Base-by-base conservation (phyloP, 2,888 invertebrate genomes). In the Rhyacophila evoluta region DNA sequence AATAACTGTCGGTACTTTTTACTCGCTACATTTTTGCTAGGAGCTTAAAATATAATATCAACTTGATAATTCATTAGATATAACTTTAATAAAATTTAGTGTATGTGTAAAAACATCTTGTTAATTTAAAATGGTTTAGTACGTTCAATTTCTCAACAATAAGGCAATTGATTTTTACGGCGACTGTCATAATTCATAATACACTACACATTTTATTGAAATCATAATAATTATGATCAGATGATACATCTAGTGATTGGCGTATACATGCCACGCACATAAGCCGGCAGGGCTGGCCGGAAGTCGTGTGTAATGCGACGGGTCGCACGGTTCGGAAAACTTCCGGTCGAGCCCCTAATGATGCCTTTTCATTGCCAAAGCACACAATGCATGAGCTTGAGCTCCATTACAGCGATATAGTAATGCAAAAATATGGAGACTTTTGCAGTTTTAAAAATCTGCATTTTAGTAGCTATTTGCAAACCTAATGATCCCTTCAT, bases 291-390 rank as follows among this genome's bases (percentile, higher is more conserved):
- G 15, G 72, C 72, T 67, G 77, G 36, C 77, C 77, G 72, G 75
- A 77, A 68, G 75, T 69, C 68, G 75, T 37, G 68, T 72, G 55
- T 75, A 79, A 79, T 79, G 72, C 72, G 70, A 41, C 38, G 37
- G 72, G 29, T 75, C 39, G 39, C 70, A 72, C 72, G 69, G 38
- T 39, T 15, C 69, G 29, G 33, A 25, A 55, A 55, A 25, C 38
- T 12, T 33, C 69, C 29, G 38, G 72, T 12, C 37, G 25, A 68
- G 28, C 19, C 29, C 55, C 38, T 76, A 41, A 71, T 76, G 41
- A 76, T 41, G 71, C 71, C 19, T 74, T 74, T 41, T 74, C 67
- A 67, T 67, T 55, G 55, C 15, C 10, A 55, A 55, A 55, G 55
- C 55, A 55, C 55, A 55, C 19, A 55, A 12, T 55, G 19, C 55